Percentiles rank a stretch among this genome's conserved stretches.
Conservation (phyloP, 2,113 vertebrate genomes). For the Ceyx cyanopectus region DNA sequence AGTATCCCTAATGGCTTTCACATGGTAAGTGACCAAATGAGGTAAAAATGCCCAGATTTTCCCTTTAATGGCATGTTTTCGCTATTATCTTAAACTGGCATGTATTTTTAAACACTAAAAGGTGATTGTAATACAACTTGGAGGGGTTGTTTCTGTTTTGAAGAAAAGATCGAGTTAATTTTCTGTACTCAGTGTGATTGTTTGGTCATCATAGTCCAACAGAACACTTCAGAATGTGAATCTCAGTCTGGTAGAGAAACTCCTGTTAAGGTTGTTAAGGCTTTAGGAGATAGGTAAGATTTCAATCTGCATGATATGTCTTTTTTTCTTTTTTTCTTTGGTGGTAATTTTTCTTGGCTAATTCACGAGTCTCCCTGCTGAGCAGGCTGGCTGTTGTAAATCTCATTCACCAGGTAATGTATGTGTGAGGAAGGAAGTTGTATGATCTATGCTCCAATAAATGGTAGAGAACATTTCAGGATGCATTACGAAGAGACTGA, state of each 20-base stretch:
- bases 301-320: background rate
- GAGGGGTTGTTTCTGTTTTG: background rate
- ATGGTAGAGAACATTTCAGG: background rate
- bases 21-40: background rate
- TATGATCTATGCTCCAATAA: background rate
- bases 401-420: background rate
- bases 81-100: background rate
- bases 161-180: background rate
- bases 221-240: background rate
- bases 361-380: background rate
- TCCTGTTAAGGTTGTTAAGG: background rate
- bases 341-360: background rate
- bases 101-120: background rate
- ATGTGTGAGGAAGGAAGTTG: slow-evolving; percentile 1
- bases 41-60: background rate
- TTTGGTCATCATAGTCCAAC: background rate
- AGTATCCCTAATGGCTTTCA: background rate
- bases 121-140: background rate
- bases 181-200: background rate
- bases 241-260: background rate
- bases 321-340: no score
- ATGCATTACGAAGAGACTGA: background rate
- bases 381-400: slow-evolving; percentile 4
- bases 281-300: background rate
- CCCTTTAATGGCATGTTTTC: background rate